Conservation (phyloP, 2,113 vertebrate species). For the Pristiophorus japonicus region DNA sequence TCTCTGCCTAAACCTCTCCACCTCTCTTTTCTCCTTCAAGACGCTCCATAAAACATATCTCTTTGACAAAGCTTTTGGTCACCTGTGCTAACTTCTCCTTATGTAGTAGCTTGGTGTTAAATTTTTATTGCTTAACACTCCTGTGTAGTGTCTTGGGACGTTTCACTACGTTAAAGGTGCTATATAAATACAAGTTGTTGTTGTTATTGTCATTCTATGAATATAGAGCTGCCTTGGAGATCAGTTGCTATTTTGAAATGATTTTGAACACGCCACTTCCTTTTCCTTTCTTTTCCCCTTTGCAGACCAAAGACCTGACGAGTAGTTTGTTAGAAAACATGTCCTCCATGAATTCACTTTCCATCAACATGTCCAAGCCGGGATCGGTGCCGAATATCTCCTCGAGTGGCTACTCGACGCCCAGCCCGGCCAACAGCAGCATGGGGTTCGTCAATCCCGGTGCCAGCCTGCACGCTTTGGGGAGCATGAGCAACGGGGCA, state of each 20-base stretch:
- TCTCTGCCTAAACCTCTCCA: too few species aligned
- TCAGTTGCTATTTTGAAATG: not conserved
- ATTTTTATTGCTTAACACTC: too few species aligned
- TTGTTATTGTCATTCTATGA: not conserved
- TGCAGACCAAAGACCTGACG: slow-evolving; percentile 89
- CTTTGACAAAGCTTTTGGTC: too few species aligned
- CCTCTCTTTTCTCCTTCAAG: too few species aligned
- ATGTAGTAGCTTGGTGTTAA: too few species aligned
- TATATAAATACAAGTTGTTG: too few species aligned
- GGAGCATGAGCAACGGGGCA: slow-evolving; percentile 65
- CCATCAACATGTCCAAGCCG: slow-evolving; percentile 63
- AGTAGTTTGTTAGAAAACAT: slow-evolving; percentile 85
- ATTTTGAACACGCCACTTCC: not conserved
- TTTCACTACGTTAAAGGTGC: too few species aligned
- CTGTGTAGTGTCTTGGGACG: too few species aligned
- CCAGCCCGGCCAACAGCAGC: slow-evolving; percentile 56
- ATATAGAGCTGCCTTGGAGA: not conserved
- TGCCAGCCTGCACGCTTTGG: slow-evolving; percentile 59
- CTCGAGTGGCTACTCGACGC: slow-evolving; percentile 58
- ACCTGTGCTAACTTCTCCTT: too few species aligned
- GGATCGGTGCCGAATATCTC: slow-evolving; percentile 55
- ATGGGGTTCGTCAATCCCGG: slow-evolving; percentile 59
- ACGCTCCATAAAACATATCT: too few species aligned
- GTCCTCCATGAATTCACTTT: slow-evolving; percentile 69
- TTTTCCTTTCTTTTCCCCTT: slow-evolving; percentile 45